Evolutionary conservation across 2,113 vertebrate genomes (phyloP).

Genomic region (Catagonus wagneri): DNA sequence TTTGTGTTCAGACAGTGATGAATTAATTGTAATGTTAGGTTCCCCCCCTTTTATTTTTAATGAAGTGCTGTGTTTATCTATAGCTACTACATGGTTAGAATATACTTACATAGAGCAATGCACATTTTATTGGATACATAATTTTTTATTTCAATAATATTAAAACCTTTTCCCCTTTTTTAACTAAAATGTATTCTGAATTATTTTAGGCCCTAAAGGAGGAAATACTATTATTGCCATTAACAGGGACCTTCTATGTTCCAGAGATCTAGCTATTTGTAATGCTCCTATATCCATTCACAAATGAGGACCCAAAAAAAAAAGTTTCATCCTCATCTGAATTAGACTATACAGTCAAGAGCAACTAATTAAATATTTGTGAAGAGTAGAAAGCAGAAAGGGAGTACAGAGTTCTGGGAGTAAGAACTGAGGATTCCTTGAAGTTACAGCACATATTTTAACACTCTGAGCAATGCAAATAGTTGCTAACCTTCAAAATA

Average conservation of each 20-base stretch:
- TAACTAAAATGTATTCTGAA: background rate
- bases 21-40: background rate
- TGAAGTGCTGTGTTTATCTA: background rate
- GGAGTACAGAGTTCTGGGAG: background rate
- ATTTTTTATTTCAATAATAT: background rate
- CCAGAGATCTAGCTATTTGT: background rate
- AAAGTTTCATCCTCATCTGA: background rate
- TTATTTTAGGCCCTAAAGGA: background rate
- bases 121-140: background rate
- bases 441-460: background rate
- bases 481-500: conserved; percentile 11
- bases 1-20: background rate
- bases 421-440: background rate
- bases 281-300: background rate
- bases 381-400: background rate
- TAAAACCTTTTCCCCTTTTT: background rate
- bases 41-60: background rate
- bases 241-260: background rate
- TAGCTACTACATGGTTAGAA: background rate
- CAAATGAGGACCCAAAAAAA: background rate
- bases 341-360: background rate
- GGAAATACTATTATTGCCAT: background rate
- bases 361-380: background rate
- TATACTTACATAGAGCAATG: background rate
- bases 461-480: background rate